phyloP scores from a whole-genome alignment of 2,797 vertebrate species.

The Peromyscus nudipes region DNA sequence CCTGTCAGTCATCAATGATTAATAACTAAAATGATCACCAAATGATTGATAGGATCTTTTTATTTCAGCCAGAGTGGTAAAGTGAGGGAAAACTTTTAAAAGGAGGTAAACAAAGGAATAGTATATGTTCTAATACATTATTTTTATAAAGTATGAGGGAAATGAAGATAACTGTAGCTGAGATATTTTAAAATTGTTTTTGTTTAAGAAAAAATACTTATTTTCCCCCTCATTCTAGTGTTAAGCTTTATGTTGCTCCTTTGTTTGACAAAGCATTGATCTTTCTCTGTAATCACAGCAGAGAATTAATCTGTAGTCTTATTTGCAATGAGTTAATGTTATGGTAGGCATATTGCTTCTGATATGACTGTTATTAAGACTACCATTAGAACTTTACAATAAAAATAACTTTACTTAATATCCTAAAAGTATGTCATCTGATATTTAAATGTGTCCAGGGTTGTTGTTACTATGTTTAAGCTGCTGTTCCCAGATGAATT shows the following conservation, averaged over 20 bases:
- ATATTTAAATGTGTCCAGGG: not conserved
- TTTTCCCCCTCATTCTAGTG: not conserved
- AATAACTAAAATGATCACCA: not conserved
- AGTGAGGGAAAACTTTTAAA: not conserved
- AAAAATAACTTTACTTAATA: not conserved
- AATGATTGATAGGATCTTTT: slow-evolving; percentile 27
- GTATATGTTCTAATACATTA: not conserved
- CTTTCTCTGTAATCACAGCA: not conserved
- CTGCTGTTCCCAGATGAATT: not conserved
- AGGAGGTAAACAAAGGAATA: not conserved
- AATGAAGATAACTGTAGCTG: slow-evolving; percentile 17
- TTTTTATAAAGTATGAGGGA: not conserved
- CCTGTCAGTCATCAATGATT: slow-evolving; percentile 6
- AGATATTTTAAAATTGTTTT: slow-evolving; percentile 65
- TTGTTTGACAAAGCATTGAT: slow-evolving; percentile 55
- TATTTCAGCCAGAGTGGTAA: slow-evolving; percentile 39
- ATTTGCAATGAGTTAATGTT: slow-evolving; percentile 57
- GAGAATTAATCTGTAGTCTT: slow-evolving; percentile 64
- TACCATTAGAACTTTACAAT: slow-evolving; percentile 44
- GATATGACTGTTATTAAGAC: slow-evolving; percentile 62
- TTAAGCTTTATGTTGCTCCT: not conserved
- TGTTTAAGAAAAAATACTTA: not conserved
- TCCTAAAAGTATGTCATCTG: not conserved
- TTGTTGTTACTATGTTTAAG: not conserved
- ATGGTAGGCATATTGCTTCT: slow-evolving; percentile 52